Evolutionary conservation across 1,140 invertebrate genomes (phyloP).

Genomic region (Hypsibius dujardini): DNA sequence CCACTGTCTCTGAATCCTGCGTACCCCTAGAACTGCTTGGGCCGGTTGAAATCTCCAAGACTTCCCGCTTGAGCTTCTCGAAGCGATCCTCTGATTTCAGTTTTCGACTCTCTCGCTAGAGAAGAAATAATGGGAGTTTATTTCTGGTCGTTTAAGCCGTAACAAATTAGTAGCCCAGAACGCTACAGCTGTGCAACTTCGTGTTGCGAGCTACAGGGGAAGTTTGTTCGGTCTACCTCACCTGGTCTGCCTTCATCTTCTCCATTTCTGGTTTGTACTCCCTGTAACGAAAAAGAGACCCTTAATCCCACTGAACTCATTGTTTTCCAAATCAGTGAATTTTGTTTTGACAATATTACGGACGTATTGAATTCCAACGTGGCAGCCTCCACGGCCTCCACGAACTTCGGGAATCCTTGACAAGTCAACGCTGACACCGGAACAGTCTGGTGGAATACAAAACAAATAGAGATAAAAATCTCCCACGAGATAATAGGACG

Average conservation of each 20-base stretch:
- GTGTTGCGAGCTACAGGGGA: too few species aligned
- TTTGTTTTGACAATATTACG: conserved; percentile 34
- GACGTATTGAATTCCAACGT: conserved; percentile 35
- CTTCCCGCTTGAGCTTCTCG: conserved; percentile 8
- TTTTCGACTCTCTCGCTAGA: too few species aligned
- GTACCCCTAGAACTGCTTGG: not conserved
- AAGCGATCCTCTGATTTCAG: not conserved
- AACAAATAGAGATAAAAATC: not conserved
- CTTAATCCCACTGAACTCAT: conserved; percentile 22
- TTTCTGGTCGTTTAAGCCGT: too few species aligned
- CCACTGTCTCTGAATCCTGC: too few species aligned
- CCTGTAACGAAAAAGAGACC: conserved; percentile 23
- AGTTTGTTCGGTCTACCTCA: not conserved
- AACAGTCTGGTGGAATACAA: conserved; percentile 38
- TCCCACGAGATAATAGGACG: not conserved
- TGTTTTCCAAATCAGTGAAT: too few species aligned
- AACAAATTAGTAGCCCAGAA: too few species aligned
- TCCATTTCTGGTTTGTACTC: conserved; percentile 21
- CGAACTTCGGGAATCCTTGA: conserved; percentile 36
- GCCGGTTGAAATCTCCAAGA: not conserved
- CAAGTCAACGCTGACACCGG: conserved; percentile 72
- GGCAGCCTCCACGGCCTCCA: conserved; percentile 33
- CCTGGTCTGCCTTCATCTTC: conserved; percentile 2
- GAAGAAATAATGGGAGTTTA: too few species aligned
- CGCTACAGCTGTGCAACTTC: too few species aligned